Evolutionary conservation across 1,140 invertebrate genomes (phyloP).

Genomic region (Drosophila lacertosa): DNA sequence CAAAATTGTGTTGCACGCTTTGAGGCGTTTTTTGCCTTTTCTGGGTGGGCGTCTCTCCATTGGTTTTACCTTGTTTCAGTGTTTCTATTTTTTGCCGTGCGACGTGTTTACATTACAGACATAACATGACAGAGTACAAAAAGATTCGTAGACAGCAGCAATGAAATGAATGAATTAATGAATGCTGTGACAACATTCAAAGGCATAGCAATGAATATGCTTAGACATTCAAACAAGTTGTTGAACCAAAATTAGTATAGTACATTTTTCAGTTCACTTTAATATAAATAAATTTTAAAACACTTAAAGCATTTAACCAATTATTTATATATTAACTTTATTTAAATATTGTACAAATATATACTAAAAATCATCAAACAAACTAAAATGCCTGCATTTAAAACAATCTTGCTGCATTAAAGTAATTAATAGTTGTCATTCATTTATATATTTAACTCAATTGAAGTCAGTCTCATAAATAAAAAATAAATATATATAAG

Average conservation of each 20-base stretch:
- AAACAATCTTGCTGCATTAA: neutral
- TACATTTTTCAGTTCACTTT: too few relatives aligned
- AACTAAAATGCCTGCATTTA: neutral
- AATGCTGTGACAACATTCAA: constrained; percentile 12
- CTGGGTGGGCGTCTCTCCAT: neutral
- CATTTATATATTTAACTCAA: neutral
- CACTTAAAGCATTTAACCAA: too few relatives aligned
- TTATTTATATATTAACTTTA: neutral
- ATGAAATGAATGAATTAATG: neutral
- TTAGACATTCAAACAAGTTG: constrained; percentile 15
- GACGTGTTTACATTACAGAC: constrained; percentile 45
- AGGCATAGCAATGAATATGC: neutral
- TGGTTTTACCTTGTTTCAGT: constrained; percentile 1
- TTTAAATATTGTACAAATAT: neutral
- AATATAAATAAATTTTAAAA: too few relatives aligned
- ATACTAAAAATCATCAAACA: neutral
- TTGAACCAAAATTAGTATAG: neutral
- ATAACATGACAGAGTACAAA: constrained; percentile 26
- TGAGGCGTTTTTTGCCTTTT: constrained; percentile 37
- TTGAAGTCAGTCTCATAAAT: neutral
- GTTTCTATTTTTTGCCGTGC: constrained; percentile 27
- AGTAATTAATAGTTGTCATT: constrained; percentile 2
- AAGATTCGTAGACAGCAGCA: neutral
- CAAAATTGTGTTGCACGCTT: constrained; percentile 45
- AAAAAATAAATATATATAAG: constrained; percentile 3